A percentile compares a stretch with the other conserved stretches of the same genome.
These are phyloP conservation scores for Leptinotarsa undecemlineata DNA, from an alignment of 1,140 invertebrate species.

Conservation along the genomic window DNA sequence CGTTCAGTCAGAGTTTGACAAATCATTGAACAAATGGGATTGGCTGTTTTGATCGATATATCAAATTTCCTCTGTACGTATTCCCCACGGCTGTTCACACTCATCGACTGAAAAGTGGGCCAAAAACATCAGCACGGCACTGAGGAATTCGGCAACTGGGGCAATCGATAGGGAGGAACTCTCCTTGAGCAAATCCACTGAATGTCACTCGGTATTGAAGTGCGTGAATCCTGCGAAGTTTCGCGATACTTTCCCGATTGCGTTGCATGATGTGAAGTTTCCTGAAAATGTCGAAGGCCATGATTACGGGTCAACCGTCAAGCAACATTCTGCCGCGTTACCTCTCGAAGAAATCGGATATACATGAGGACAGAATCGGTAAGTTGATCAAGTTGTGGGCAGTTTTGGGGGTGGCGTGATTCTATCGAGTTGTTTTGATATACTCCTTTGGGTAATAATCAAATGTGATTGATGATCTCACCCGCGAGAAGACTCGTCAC, in stretches of 20 bases:
- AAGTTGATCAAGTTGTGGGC: constrained; percentile 31
- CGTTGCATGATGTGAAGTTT: constrained; percentile 6
- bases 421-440: no score
- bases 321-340: constrained; percentile 3
- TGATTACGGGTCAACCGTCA: constrained; percentile 18
- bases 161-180: constrained; percentile 50
- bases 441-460: no score
- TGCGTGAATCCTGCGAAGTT: constrained; percentile 38
- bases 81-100: no score
- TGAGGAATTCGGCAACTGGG: constrained; percentile 44
- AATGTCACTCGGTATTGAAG: constrained; percentile 33
- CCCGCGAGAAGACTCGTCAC: no score
- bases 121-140: constrained; percentile 28
- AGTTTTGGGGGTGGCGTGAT: not conserved
- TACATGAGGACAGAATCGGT: constrained; percentile 50
- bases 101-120: not conserved
- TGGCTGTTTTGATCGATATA: no score
- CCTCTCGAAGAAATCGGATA: constrained; percentile 26
- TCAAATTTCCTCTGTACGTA: no score
- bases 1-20: no score
- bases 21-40: no score
- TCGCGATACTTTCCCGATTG: constrained; percentile 25
- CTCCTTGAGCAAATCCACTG: constrained; percentile 37
- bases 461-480: no score
- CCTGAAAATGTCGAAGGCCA: constrained; percentile 15